Evolutionary conservation across 1,140 invertebrate genomes (phyloP).

Genomic region (Tribolium madens): DNA sequence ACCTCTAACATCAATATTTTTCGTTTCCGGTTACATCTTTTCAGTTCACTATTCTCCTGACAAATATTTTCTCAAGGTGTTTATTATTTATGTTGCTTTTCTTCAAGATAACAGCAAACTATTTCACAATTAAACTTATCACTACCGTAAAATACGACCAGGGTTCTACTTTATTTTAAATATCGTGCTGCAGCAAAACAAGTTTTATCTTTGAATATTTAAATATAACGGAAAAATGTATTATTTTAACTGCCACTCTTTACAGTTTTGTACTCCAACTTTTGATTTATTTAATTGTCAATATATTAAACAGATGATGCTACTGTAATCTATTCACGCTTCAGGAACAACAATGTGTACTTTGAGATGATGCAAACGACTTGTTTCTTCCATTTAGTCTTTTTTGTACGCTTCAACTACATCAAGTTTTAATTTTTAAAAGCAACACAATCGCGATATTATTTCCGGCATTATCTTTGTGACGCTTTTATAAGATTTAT

Average conservation of each 20-base stretch:
- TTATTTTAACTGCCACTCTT: background rate
- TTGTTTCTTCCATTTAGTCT: background rate
- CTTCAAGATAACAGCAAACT: slow-evolving; percentile 1
- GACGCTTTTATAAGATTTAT: slow-evolving; percentile 24
- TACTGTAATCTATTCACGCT: background rate
- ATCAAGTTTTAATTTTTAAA: slow-evolving; percentile 21
- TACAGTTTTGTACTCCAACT: background rate
- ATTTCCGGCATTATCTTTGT: slow-evolving; percentile 22
- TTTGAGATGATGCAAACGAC: background rate
- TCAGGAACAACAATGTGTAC: background rate
- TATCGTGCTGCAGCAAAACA: background rate
- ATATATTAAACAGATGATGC: background rate
- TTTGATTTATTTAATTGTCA: background rate
- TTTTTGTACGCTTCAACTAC: background rate
- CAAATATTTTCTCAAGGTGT: background rate
- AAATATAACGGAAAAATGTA: background rate
- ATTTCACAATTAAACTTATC: slow-evolving; percentile 18
- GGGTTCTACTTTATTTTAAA: background rate
- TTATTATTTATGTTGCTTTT: slow-evolving; percentile 18
- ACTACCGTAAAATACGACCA: background rate
- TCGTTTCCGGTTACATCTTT: background rate
- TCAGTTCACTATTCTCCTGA: too few relatives aligned
- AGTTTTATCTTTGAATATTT: slow-evolving; percentile 16
- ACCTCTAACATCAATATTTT: background rate
- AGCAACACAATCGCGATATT: slow-evolving; percentile 3